phyloP scores from a whole-genome alignment of 2,888 invertebrate genomes.

The Meteorus colon region DNA sequence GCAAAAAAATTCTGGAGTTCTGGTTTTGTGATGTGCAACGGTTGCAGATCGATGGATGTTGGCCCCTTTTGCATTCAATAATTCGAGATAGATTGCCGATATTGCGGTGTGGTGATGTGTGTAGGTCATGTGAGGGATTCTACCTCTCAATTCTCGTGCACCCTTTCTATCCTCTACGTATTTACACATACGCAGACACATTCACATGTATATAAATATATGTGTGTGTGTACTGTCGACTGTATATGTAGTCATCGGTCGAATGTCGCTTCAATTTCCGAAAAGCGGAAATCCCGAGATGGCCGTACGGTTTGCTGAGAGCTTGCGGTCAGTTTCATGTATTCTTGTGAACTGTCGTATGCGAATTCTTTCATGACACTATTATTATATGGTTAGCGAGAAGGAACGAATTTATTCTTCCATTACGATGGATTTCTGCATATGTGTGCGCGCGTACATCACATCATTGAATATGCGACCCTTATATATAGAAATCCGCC shows the following conservation, averaged over 20 bases:
- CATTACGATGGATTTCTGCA: background rate
- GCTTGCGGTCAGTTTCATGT: constrained; percentile 8
- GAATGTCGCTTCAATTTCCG: constrained; percentile 44
- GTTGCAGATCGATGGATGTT: constrained; percentile 7
- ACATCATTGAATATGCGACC: constrained; percentile 11
- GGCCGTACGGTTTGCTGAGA: constrained; percentile 32
- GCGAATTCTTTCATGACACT: background rate
- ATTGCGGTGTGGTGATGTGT: constrained; percentile 15
- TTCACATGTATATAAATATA: background rate
- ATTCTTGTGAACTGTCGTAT: constrained; percentile 22
- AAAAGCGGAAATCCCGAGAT: constrained; percentile 40
- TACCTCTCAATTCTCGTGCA: background rate
- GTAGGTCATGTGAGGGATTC: background rate
- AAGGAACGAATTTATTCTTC: background rate
- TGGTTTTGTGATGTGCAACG: constrained; percentile 1
- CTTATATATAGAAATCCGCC: no score
- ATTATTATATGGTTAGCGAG: background rate
- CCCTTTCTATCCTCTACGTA: no score
- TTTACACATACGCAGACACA: no score
- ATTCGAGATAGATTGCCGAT: constrained; percentile 31
- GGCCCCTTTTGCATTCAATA: constrained; percentile 23
- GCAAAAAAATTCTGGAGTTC: constrained; percentile 12
- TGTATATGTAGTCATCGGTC: constrained; percentile 25
- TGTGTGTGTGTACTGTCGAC: background rate
- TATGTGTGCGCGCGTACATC: background rate